Percentiles rank a stretch among this genome's conserved stretches.
Conservation (phyloP, 2,888 invertebrate species). For the Melanostoma scalare region DNA sequence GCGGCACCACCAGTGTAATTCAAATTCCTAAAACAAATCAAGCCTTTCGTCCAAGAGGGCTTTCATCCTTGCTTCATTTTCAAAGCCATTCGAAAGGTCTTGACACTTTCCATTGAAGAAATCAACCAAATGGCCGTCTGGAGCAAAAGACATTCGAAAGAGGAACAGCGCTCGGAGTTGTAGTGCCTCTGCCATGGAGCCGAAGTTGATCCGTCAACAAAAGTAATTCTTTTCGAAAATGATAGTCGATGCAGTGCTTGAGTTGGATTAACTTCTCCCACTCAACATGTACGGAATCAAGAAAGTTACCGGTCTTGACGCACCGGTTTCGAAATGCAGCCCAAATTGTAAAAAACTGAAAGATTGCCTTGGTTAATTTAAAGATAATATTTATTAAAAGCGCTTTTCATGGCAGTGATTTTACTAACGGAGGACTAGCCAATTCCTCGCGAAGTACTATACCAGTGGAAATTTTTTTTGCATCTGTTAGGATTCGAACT, state of each 20-base stretch:
- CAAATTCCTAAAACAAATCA: slow-evolving; percentile 96
- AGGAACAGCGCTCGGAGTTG: slow-evolving; percentile 86
- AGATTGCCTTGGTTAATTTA: slow-evolving; percentile 99
- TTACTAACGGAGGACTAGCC: slow-evolving; percentile 83
- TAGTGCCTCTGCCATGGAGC: slow-evolving; percentile 97
- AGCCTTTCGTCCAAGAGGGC: slow-evolving; percentile 98
- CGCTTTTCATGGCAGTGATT: too few relatives aligned
- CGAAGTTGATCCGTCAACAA: slow-evolving; percentile 97
- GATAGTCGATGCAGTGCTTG: slow-evolving; percentile 98
- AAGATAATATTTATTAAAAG: too few relatives aligned
- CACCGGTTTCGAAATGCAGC: slow-evolving; percentile 95
- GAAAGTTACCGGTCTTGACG: slow-evolving; percentile 93
- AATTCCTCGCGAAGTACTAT: slow-evolving; percentile 94
- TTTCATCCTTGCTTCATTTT: slow-evolving; percentile 96
- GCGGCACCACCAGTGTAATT: slow-evolving; percentile 99
- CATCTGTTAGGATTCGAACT: slow-evolving; percentile 85
- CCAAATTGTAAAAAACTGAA: slow-evolving; percentile 97
- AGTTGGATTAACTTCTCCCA: slow-evolving; percentile 94
- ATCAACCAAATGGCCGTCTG: slow-evolving; percentile 92
- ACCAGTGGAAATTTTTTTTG: slow-evolving; percentile 94
- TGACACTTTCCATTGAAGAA: slow-evolving; percentile 90
- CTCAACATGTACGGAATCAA: slow-evolving; percentile 99
- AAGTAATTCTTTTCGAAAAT: slow-evolving; percentile 97
- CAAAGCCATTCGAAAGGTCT: slow-evolving; percentile 92
- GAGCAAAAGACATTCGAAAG: slow-evolving; percentile 86